Evolutionary conservation across 30 jellyfish, hydroid and myxozoan genomes (phyloP), one percentile per base, ranked within the genome.

Genomic region (Aurelia coerulea): DNA sequence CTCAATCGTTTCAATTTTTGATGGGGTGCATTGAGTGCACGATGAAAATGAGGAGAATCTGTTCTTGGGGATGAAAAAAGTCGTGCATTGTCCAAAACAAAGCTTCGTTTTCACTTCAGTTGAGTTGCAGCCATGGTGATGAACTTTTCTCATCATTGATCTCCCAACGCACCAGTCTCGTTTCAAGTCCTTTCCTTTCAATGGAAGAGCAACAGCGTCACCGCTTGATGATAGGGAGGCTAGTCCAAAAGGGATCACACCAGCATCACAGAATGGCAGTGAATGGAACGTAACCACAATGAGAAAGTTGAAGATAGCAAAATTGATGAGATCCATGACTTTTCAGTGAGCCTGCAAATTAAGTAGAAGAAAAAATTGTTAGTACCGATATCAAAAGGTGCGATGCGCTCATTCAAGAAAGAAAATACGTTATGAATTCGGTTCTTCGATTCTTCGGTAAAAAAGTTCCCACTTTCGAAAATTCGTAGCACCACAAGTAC

Each of bases 141-240:
- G 88, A 18, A 90, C 89, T 63, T 90, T 80, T 33, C 62, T 75
- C n/a, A 80, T 70, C 67, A 90, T 49, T 16, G 94, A 81, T 10
- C 97, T 76, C 15, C 97, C 97, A 2, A 90, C 76, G 79, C 97
- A 90, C 97, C 97, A 90, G 74, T 90, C 92, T 23, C 88, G 39
- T 59, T 76, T 81, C 68, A 90, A 58, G 56, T 90, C 97, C 50
- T 76, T 79, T 41, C 91, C 76, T 68, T 83, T 90, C 50, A 90
- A 46, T 7, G 97, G 97, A 33, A 90, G 78, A 17, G 80, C 54
- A 18, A 65, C 34, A 42, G 83, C 7, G 29, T 68, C 75, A 23
- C 72, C 83, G 13, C 70, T 56, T 12, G 85, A 67, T 4, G 63
- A 51, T 70, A 83, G 50, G 29, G 83, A 17, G 32, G 56, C 72